Conservation (phyloP, 35 echinoderm and acorn worm species). For the Chiridota heheva region DNA sequence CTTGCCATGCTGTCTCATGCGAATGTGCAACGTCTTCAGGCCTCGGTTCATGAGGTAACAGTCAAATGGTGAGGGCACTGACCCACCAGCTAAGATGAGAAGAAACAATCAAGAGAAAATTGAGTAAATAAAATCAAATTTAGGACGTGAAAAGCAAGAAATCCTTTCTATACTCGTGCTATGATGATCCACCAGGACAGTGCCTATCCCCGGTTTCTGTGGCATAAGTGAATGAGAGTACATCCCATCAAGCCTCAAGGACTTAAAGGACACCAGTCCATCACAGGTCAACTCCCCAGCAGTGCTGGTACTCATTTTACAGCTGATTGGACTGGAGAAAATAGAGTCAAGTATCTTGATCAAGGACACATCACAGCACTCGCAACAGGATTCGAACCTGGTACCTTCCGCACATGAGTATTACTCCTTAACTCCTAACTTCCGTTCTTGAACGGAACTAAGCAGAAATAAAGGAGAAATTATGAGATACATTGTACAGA, state of each 20-base stretch:
- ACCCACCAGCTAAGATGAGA: constrained; percentile 59
- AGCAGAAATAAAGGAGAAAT: not conserved
- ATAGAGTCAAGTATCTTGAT: no score
- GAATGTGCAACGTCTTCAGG: constrained; percentile 80
- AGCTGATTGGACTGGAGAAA: no score
- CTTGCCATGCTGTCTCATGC: constrained; percentile 76
- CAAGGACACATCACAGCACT: no score
- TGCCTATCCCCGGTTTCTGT: no score
- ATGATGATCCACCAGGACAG: no score
- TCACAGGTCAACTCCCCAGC: no score
- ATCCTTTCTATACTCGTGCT: not conserved
- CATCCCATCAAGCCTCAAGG: no score
- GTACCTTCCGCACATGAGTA: no score
- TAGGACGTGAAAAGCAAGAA: not conserved
- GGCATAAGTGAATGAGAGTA: no score
- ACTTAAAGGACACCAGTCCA: no score
- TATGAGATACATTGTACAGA: not conserved
- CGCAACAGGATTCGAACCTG: no score
- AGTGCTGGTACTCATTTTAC: no score
- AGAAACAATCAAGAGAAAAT: not conserved
- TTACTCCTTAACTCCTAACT: not conserved
- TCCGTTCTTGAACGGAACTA: not conserved
- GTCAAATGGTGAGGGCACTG: constrained; percentile 89
- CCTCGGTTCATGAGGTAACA: constrained; percentile 93
- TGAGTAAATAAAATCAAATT: not conserved